A percentile compares a stretch with the other conserved stretches of the same genome.
Evolutionary conservation across 1,140 invertebrate genomes (phyloP).

Genomic region (Acromyrmex echinatior): DNA sequence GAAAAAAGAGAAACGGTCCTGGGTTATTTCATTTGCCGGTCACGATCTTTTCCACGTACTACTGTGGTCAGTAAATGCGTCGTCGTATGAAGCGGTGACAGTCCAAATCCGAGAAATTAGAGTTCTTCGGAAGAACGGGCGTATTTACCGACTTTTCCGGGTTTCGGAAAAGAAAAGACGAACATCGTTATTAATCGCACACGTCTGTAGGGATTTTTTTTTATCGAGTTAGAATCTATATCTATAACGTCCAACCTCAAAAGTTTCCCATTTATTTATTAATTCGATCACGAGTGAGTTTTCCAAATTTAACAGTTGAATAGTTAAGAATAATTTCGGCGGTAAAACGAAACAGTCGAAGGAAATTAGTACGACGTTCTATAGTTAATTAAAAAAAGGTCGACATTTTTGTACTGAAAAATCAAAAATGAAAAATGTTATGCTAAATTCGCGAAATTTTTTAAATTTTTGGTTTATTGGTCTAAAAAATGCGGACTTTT

Average conservation of each 20-base stretch:
- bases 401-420: too few species aligned
- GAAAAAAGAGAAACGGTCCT: conserved; percentile 40
- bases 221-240: background rate
- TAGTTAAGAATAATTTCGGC: background rate
- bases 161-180: background rate
- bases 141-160: conserved; percentile 20
- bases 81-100: conserved; percentile 41
- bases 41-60: conserved; percentile 59
- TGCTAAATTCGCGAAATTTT: too few species aligned
- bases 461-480: too few species aligned
- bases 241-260: background rate
- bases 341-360: background rate
- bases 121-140: conserved; percentile 34
- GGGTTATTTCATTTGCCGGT: conserved; percentile 61
- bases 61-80: conserved; percentile 36
- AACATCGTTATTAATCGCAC: conserved; percentile 19
- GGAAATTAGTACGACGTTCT: too few species aligned
- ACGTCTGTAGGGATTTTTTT: background rate
- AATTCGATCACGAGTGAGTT: conserved; percentile 1
- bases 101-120: conserved; percentile 41
- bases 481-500: too few species aligned
- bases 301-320: background rate
- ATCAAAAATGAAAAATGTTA: too few species aligned
- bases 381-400: too few species aligned
- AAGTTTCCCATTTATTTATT: conserved; percentile 1